Conservation (phyloP, 2,113 vertebrate genomes). For the Nycticebus coucang region DNA sequence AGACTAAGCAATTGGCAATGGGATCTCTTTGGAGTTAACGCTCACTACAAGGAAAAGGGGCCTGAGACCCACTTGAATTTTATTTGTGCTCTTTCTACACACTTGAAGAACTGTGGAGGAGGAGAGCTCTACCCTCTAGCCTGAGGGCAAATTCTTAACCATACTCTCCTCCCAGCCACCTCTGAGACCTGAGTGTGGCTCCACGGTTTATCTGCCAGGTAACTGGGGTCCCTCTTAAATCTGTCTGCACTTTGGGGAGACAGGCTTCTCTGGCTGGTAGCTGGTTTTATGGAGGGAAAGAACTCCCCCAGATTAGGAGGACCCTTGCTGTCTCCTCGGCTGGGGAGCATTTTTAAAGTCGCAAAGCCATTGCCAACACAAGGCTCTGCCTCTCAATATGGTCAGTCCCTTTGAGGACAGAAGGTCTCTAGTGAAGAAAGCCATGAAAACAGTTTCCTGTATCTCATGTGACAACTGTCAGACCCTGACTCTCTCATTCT, state of each 20-base stretch:
- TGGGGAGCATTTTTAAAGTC: background rate
- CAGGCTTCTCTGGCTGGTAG: background rate
- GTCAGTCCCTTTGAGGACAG: background rate
- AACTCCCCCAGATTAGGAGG: background rate
- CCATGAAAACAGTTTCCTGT: background rate
- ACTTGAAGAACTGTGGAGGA: background rate
- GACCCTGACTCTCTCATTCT: background rate
- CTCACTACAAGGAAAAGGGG: background rate
- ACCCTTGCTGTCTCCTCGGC: background rate
- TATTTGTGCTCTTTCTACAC: conserved; percentile 17
- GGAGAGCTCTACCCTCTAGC: background rate
- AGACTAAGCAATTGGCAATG: background rate
- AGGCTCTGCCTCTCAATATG: background rate
- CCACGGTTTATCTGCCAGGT: background rate
- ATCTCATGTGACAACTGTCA: background rate
- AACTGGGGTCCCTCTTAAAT: background rate
- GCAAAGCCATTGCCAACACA: background rate
- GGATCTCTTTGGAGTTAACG: background rate
- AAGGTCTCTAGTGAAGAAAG: background rate
- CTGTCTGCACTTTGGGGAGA: background rate
- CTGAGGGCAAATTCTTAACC: accelerated
- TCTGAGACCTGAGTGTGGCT: background rate
- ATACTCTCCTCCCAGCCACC: accelerated
- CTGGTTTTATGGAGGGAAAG: background rate
- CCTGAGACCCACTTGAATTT: background rate